Conservation (phyloP, 2,113 vertebrate species). For the Siniperca knerii region DNA sequence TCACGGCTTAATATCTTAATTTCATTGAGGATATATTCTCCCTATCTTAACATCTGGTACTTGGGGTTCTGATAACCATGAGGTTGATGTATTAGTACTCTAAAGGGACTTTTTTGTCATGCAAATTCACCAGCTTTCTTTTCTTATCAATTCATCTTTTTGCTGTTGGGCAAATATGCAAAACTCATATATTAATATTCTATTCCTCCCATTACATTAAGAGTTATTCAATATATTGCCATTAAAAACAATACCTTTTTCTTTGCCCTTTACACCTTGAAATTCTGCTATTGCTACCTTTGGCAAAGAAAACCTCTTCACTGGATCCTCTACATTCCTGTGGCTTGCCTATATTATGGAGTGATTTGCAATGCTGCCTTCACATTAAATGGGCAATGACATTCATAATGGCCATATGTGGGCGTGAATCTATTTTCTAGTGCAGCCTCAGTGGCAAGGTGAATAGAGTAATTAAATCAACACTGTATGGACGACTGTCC, state of each 20-base stretch:
- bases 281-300: slow-evolving; percentile 52
- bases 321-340: slow-evolving; percentile 47
- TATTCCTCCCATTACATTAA: slow-evolving; percentile 62
- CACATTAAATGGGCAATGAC: slow-evolving; percentile 60
- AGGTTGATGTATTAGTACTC: slow-evolving; percentile 60
- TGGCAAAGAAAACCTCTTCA: slow-evolving; percentile 59
- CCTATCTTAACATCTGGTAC: slow-evolving; percentile 65
- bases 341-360: slow-evolving; percentile 53
- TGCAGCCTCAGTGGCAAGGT: slow-evolving; percentile 38
- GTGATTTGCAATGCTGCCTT: slow-evolving; percentile 57
- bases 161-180: slow-evolving; percentile 76
- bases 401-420: slow-evolving; percentile 60
- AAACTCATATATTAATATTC: slow-evolving; percentile 70
- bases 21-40: slow-evolving; percentile 41
- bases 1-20: slow-evolving; percentile 48
- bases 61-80: slow-evolving; percentile 58
- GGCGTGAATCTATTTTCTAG: slow-evolving; percentile 48
- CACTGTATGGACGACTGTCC: slow-evolving; percentile 64
- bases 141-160: slow-evolving; percentile 73
- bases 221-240: slow-evolving; percentile 46
- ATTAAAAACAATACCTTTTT: slow-evolving; percentile 67
- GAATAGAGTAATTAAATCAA: slow-evolving; percentile 77
- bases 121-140: slow-evolving; percentile 70
- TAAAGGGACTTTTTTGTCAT: slow-evolving; percentile 73
- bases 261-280: slow-evolving; percentile 50